phyloP scores from a whole-genome alignment of 1,140 invertebrate species.

The Aporrectodea caliginosa region DNA sequence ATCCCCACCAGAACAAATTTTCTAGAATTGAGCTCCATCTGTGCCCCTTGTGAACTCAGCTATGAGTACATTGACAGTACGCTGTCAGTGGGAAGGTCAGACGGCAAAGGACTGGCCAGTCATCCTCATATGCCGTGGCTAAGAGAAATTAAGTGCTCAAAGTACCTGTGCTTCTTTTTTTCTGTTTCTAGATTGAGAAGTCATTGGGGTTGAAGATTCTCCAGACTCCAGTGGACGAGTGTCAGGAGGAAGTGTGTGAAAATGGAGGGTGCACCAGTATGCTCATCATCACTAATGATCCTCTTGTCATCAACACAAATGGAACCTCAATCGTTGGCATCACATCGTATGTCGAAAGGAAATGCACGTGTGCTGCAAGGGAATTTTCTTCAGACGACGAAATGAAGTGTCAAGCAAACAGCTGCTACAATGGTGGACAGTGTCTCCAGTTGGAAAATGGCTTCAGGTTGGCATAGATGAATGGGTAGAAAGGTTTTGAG shows the following conservation, averaged over 20 bases:
- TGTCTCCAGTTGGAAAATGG: constrained; percentile 73
- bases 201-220: constrained; percentile 90
- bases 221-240: constrained; percentile 97
- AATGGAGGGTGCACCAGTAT: constrained; percentile 85
- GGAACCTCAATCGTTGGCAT: constrained; percentile 91
- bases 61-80: too few species aligned
- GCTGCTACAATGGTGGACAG: constrained; percentile 90
- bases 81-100: too few species aligned
- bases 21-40: too few species aligned
- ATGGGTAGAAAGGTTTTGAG: too few species aligned
- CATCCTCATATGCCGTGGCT: too few species aligned
- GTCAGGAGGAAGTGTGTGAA: constrained; percentile 90
- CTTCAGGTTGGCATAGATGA: too few species aligned
- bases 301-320: constrained; percentile 94
- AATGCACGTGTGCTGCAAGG: constrained; percentile 59
- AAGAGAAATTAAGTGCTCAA: too few species aligned
- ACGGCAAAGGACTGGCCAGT: too few species aligned
- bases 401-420: constrained; percentile 76
- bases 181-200: constrained; percentile 70
- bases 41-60: too few species aligned
- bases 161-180: too few species aligned
- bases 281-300: constrained; percentile 72
- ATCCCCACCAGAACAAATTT: too few species aligned
- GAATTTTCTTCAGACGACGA: constrained; percentile 38
- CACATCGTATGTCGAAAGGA: constrained; percentile 72